A percentile compares a stretch with the other conserved stretches of the same genome.
phyloP scores from a whole-genome alignment of 2,888 invertebrate species.

The Acrobasis consociella region DNA sequence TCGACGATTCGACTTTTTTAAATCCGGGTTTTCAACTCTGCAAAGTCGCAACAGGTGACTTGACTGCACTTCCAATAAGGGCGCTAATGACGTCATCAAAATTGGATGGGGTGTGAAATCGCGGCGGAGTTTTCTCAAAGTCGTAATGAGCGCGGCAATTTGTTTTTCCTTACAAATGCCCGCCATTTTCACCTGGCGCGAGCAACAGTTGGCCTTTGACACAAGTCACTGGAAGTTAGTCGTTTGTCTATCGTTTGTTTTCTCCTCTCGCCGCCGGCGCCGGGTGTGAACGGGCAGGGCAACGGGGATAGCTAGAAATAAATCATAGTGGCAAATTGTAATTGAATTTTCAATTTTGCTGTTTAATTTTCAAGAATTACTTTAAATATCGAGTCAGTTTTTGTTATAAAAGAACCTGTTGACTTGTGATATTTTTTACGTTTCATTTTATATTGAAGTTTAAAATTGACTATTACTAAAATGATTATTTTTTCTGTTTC shows the following conservation, averaged over 20 bases:
- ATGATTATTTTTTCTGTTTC: too few relatives aligned
- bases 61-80: slow-evolving; percentile 24
- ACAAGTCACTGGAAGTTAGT: slow-evolving; percentile 42
- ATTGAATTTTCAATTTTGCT: slow-evolving; percentile 5
- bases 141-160: slow-evolving; percentile 69
- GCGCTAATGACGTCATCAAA: slow-evolving; percentile 42
- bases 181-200: slow-evolving; percentile 66
- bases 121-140: slow-evolving; percentile 62
- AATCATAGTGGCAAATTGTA: slow-evolving; percentile 9
- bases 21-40: not conserved
- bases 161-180: slow-evolving; percentile 71
- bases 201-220: slow-evolving; percentile 65
- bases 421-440: too few relatives aligned
- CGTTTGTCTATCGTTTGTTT: slow-evolving; percentile 22
- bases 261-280: slow-evolving; percentile 3
- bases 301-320: slow-evolving; percentile 3
- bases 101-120: slow-evolving; percentile 67
- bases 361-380: not conserved
- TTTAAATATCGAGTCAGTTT: not conserved
- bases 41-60: slow-evolving; percentile 8
- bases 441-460: too few relatives aligned
- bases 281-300: slow-evolving; percentile 7
- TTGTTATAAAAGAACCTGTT: not conserved
- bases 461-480: too few relatives aligned
- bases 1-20: not conserved